Evolutionary conservation across 2,113 vertebrate species (phyloP).

Genomic region (Eretmochelys imbricata): DNA sequence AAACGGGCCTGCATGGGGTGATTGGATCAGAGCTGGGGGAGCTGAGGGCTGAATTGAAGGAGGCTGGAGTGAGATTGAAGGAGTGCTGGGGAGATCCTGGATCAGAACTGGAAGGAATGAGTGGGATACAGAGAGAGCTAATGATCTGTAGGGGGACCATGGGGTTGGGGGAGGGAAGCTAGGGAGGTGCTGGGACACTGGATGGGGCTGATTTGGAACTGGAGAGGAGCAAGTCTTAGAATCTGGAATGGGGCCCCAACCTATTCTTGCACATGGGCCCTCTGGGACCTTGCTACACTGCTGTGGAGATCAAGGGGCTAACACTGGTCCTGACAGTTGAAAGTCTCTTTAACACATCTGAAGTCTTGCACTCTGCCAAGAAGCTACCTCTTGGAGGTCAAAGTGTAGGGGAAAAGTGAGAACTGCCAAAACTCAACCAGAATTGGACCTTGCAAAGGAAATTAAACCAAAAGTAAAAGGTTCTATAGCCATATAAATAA

Average conservation of each 20-base stretch:
- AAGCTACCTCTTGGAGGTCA: neutral
- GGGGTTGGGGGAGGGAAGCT: neutral
- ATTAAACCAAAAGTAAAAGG: too few species aligned
- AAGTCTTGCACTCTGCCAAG: neutral
- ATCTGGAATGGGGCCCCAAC: neutral
- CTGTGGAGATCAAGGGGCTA: neutral
- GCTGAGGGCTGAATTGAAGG: neutral
- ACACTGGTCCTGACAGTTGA: neutral
- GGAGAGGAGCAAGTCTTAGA: neutral
- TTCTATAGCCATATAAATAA: too few species aligned
- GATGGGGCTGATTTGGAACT: neutral
- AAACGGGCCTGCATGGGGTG: neutral
- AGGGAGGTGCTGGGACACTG: neutral
- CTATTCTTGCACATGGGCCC: neutral
- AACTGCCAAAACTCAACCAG: too few species aligned
- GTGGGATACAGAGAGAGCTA: neutral
- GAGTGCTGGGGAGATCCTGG: neutral
- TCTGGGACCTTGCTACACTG: neutral
- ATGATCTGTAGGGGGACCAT: neutral
- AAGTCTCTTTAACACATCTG: neutral
- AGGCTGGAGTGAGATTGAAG: neutral
- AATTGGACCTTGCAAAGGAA: too few species aligned
- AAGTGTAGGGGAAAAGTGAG: neutral
- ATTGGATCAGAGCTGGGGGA: neutral
- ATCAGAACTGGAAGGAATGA: neutral